These are phyloP conservation scores for Salvator merianae DNA, from an alignment of 2,113 vertebrate genomes.

Conservation along the genomic window DNA sequence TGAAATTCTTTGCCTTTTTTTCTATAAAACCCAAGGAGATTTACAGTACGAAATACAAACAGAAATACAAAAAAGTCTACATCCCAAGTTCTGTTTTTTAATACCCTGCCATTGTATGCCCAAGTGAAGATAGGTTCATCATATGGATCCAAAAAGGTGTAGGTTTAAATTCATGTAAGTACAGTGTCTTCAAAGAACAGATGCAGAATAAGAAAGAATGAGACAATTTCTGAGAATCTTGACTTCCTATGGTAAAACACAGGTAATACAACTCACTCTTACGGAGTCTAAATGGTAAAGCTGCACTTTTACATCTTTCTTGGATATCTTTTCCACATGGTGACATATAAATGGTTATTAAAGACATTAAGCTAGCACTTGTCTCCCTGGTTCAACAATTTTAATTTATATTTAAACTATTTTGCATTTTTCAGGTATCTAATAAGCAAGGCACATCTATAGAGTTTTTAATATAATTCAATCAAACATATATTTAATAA, in stretches of 20 bases:
- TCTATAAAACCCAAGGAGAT: too few species aligned
- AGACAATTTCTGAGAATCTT: rapidly evolving
- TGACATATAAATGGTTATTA: neutral
- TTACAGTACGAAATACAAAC: too few species aligned
- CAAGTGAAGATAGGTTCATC: too few species aligned
- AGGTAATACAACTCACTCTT: slow-evolving; percentile 44
- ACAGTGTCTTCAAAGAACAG: neutral
- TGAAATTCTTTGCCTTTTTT: neutral
- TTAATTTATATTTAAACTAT: neutral
- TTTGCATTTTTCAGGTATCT: slow-evolving; percentile 14
- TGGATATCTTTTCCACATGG: neutral
- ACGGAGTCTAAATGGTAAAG: neutral
- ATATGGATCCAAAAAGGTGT: too few species aligned
- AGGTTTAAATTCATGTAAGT: neutral
- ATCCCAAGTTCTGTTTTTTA: too few species aligned
- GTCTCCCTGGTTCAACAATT: neutral
- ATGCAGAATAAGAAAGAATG: neutral
- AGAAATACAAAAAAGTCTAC: too few species aligned
- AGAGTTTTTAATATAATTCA: slow-evolving; percentile 12
- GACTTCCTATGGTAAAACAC: slow-evolving; percentile 3
- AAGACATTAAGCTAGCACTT: slow-evolving; percentile 1
- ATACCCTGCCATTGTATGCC: too few species aligned
- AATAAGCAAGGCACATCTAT: neutral
- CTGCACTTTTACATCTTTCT: neutral
- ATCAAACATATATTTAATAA: neutral